Conservation (phyloP, 2,888 invertebrate genomes). For the Rhabditoides inermis region DNA sequence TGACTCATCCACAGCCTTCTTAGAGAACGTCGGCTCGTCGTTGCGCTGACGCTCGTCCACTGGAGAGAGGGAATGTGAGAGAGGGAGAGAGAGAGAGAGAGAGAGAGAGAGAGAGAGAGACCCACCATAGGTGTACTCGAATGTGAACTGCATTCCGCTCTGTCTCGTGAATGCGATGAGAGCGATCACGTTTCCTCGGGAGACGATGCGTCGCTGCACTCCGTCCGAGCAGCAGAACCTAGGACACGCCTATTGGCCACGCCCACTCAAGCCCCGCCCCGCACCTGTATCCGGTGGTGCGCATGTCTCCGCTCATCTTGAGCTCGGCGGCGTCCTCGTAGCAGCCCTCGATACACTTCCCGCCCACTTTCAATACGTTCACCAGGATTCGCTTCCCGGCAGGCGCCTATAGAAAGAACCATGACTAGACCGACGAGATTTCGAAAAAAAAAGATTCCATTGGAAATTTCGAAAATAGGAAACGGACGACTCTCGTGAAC, state of each 20-base stretch:
- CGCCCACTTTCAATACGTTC: conserved; percentile 19
- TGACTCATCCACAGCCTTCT: not conserved
- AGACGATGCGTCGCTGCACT: too few species aligned
- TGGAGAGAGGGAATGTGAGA: not conserved
- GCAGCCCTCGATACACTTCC: conserved; percentile 33
- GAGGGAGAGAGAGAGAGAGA: not conserved
- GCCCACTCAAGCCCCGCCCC: too few species aligned
- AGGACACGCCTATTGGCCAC: too few species aligned
- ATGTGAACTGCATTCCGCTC: too few species aligned
- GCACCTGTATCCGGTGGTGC: too few species aligned
- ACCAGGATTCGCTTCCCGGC: conserved; percentile 19
- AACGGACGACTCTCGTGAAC: not conserved
- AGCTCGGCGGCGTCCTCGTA: conserved; percentile 25
- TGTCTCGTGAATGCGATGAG: too few species aligned
- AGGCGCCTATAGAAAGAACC: conserved; percentile 13
- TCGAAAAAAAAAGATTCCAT: not conserved
- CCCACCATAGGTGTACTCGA: not conserved
- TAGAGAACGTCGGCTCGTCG: not conserved
- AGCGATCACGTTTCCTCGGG: too few species aligned
- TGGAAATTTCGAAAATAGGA: too few species aligned
- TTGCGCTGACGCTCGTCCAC: not conserved
- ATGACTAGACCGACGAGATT: not conserved
- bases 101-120: not conserved
- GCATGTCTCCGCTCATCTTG: too few species aligned
- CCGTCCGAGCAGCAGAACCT: too few species aligned